phyloP scores from a whole-genome alignment of 2,888 invertebrate genomes.

The Aphodius granarius region DNA sequence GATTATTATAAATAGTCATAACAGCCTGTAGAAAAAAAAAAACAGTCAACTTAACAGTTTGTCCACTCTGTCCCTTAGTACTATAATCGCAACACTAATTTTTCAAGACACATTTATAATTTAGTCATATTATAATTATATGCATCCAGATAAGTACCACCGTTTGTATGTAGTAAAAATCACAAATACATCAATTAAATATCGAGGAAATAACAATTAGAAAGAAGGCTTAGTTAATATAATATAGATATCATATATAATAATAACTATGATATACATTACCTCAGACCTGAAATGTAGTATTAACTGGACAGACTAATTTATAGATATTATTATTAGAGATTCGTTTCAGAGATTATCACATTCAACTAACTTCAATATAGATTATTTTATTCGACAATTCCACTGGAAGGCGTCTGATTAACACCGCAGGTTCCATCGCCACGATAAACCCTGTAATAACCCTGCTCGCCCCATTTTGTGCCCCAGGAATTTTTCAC shows the following conservation, averaged over 20 bases:
- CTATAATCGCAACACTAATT: no score
- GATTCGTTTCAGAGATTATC: neutral
- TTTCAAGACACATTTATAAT: no score
- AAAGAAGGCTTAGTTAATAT: neutral
- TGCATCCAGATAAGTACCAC: neutral
- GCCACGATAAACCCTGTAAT: conserved; percentile 91
- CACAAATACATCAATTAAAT: neutral
- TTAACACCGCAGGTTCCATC: conserved; percentile 95
- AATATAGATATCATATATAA: neutral
- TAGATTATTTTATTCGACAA: conserved; percentile 53
- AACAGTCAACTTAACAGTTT: neutral
- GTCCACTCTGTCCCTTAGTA: neutral
- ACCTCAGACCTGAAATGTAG: neutral
- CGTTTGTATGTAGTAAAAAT: neutral
- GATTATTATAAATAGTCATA: neutral
- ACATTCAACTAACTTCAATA: neutral
- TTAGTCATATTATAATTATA: neutral
- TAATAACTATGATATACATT: no score
- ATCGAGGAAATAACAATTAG: neutral
- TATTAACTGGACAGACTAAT: neutral
- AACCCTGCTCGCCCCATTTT: conserved; percentile 92
- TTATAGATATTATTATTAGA: neutral
- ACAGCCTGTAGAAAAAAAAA: neutral
- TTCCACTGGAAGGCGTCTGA: conserved; percentile 85
- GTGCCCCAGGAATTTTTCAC: conserved; percentile 95